These are phyloP conservation scores for Catharus fuscescens DNA, from an alignment of 2,113 vertebrate species.

Conservation along the genomic window DNA sequence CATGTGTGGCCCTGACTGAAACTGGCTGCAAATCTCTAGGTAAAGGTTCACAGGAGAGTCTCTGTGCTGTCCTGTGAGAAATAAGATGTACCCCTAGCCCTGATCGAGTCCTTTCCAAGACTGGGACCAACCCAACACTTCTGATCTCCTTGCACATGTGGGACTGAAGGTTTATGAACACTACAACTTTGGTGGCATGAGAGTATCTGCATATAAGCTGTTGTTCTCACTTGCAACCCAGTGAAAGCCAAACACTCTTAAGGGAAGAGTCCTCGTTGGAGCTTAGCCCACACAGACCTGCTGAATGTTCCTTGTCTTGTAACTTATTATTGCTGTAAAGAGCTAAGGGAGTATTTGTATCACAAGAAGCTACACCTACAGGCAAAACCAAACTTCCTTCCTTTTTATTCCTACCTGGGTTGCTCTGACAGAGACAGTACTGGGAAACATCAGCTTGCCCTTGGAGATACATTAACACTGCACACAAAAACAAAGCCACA, in stretches of 20 bases:
- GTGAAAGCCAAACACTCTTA: neutral
- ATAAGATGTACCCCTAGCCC: fast-evolving
- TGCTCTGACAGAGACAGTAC: neutral
- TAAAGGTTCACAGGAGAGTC: neutral
- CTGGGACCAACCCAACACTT: neutral
- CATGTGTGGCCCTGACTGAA: neutral
- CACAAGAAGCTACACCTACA: neutral
- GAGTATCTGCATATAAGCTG: neutral
- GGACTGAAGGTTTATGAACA: neutral
- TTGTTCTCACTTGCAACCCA: neutral
- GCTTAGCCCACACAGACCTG: neutral
- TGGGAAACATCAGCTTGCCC: neutral
- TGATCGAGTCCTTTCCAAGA: fast-evolving
- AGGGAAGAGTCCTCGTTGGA: neutral
- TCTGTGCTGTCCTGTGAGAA: neutral
- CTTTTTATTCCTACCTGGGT: neutral
- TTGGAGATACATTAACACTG: neutral
- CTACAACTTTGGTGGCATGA: neutral
- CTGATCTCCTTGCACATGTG: neutral
- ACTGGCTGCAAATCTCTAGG: neutral
- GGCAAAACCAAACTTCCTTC: neutral
- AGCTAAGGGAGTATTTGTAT: neutral
- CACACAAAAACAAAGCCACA: neutral
- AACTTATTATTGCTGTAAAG: neutral
- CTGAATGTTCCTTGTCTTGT: neutral